These are phyloP conservation scores for Silvanus unidentatus DNA, from an alignment of 2,888 invertebrate species.

Conservation along the genomic window DNA sequence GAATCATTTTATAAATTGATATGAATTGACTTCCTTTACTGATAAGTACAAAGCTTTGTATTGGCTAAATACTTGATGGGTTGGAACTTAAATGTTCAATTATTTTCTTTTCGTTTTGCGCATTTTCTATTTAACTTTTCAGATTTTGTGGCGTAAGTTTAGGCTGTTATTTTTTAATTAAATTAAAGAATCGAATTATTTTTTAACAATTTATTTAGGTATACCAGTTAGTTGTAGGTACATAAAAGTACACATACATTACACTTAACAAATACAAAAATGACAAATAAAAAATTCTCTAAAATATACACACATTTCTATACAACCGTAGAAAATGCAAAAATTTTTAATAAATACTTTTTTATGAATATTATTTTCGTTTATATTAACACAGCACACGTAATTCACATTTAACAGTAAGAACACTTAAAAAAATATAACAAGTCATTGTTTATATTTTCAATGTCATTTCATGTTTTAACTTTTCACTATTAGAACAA, in stretches of 20 bases:
- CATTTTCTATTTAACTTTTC: too few relatives aligned
- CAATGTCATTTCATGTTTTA: conserved; percentile 5
- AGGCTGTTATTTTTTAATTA: too few relatives aligned
- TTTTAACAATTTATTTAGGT: too few relatives aligned
- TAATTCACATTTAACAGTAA: conserved; percentile 4
- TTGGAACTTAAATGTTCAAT: too few relatives aligned
- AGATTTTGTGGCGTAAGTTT: too few relatives aligned
- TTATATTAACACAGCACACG: conserved; percentile 3
- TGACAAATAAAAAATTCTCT: not conserved
- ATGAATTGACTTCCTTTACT: too few relatives aligned
- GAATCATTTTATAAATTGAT: too few relatives aligned
- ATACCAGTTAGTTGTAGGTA: not conserved
- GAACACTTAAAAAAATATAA: conserved; percentile 7
- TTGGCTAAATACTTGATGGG: too few relatives aligned
- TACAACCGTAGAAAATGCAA: not conserved
- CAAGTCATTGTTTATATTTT: conserved; percentile 9
- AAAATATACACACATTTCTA: conserved; percentile 1
- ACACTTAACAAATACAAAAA: not conserved
- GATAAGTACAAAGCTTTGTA: too few relatives aligned
- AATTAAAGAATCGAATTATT: too few relatives aligned
- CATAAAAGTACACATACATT: not conserved
- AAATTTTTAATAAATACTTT: not conserved
- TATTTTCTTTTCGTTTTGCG: too few relatives aligned
- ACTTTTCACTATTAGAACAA: not conserved
- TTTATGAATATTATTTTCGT: not conserved